A percentile compares a stretch with the other conserved stretches of the same genome.
Conservation (phyloP, 2,888 invertebrate species). For the Sesia apiformis region DNA sequence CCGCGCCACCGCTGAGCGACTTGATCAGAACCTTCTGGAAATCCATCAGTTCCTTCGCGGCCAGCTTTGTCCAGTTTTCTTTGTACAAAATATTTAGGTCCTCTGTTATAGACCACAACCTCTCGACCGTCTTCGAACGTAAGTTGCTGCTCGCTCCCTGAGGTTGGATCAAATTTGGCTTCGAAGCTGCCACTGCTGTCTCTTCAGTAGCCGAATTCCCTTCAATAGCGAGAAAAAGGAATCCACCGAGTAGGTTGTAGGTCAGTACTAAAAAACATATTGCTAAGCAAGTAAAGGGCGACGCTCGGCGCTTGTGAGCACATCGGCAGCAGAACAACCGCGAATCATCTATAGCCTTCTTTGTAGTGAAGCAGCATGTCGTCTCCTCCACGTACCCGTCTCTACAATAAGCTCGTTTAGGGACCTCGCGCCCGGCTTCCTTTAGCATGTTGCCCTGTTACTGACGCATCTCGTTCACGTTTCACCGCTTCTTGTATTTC, state of each 20-base stretch:
- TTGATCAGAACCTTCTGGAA: conserved; percentile 81
- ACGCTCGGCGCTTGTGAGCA: conserved; percentile 43
- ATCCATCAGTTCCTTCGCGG: conserved; percentile 89
- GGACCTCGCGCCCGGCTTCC: background rate
- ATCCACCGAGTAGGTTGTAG: conserved; percentile 93
- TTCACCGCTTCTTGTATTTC: conserved; percentile 46
- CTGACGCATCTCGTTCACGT: background rate
- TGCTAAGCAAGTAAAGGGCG: conserved; percentile 86
- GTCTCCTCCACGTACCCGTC: background rate
- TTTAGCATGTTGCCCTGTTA: conserved; percentile 3
- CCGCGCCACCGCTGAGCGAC: conserved; percentile 52
- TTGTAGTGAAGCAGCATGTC: conserved; percentile 10
- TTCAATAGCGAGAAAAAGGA: conserved; percentile 90
- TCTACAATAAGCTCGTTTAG: background rate
- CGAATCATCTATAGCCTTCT: conserved; percentile 8
- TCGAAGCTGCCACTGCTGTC: conserved; percentile 78
- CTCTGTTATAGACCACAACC: conserved; percentile 89
- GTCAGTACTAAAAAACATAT: conserved; percentile 89
- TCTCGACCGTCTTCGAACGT: conserved; percentile 82
- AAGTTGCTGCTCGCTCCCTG: conserved; percentile 73
- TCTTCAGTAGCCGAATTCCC: conserved; percentile 74
- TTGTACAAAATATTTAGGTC: conserved; percentile 91
- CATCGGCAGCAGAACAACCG: conserved; percentile 72
- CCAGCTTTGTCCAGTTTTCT: conserved; percentile 92
- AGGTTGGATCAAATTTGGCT: conserved; percentile 73